Percentiles rank a stretch among this genome's conserved stretches.
Evolutionary conservation across 2,888 invertebrate genomes (phyloP).

Genomic region (Sinelater perroti): DNA sequence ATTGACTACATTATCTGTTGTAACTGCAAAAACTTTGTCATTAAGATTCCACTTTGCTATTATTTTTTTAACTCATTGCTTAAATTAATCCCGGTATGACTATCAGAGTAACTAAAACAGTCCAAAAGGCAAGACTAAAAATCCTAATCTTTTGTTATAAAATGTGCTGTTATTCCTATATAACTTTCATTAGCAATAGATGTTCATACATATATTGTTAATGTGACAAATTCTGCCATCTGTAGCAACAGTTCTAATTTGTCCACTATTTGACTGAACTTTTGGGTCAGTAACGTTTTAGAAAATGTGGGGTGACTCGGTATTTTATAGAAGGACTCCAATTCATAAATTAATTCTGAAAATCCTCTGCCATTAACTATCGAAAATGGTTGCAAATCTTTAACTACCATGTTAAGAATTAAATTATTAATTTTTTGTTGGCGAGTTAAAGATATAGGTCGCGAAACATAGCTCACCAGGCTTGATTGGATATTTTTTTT

Average conservation of each 20-base stretch:
- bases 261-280: conserved; percentile 6
- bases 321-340: conserved; percentile 9
- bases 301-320: conserved; percentile 24
- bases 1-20: conserved; percentile 36
- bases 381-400: conserved; percentile 18
- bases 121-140: conserved; percentile 26
- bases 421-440: conserved; percentile 17
- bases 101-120: too few species aligned
- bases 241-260: neutral
- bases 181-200: conserved; percentile 29
- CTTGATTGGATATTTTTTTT: neutral
- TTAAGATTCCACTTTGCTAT: too few species aligned
- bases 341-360: neutral
- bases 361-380: conserved; percentile 14
- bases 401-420: conserved; percentile 9
- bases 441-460: neutral
- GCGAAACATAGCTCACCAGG: neutral
- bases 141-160: conserved; percentile 31
- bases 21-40: conserved; percentile 24
- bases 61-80: too few species aligned
- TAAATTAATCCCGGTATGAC: too few species aligned
- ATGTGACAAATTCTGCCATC: neutral
- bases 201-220: conserved; percentile 9
- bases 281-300: neutral
- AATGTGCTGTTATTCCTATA: conserved; percentile 31